Evolutionary conservation across 2,797 vertebrate genomes (phyloP).

Genomic region (Vultur gryphus): DNA sequence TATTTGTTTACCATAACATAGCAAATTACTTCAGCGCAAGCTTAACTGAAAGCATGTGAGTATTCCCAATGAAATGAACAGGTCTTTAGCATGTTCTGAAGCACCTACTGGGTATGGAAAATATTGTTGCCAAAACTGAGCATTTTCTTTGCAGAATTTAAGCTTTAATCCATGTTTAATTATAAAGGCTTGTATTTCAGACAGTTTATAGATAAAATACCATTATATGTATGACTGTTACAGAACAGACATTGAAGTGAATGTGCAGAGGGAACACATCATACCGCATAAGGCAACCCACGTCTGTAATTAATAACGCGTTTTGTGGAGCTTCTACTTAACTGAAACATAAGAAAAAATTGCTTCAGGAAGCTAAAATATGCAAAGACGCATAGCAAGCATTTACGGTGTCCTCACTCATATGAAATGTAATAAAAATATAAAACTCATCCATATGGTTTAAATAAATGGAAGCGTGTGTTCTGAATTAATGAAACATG

Average conservation of each 20-base stretch:
- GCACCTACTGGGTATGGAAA: background rate
- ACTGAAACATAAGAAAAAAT: background rate
- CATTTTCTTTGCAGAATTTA: background rate
- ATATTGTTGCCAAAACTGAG: background rate
- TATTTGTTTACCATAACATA: fast-evolving
- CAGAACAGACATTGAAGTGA: background rate
- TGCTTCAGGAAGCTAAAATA: constrained; percentile 36
- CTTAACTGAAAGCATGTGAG: background rate
- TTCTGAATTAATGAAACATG: background rate
- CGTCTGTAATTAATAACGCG: background rate
- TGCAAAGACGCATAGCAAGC: background rate
- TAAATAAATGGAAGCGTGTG: background rate
- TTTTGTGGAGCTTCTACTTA: constrained; percentile 4
- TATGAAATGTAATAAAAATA: background rate
- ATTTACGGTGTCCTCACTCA: background rate
- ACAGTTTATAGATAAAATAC: background rate
- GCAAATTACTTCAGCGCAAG: background rate
- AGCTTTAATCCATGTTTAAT: background rate
- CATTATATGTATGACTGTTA: background rate
- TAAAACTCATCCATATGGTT: background rate
- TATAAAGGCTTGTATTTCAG: background rate
- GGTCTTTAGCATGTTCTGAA: background rate
- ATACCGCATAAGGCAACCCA: background rate
- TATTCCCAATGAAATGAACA: background rate
- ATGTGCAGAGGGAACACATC: background rate